Conservation (phyloP, 2,888 invertebrate species). For the Ennomos quercinarius region DNA sequence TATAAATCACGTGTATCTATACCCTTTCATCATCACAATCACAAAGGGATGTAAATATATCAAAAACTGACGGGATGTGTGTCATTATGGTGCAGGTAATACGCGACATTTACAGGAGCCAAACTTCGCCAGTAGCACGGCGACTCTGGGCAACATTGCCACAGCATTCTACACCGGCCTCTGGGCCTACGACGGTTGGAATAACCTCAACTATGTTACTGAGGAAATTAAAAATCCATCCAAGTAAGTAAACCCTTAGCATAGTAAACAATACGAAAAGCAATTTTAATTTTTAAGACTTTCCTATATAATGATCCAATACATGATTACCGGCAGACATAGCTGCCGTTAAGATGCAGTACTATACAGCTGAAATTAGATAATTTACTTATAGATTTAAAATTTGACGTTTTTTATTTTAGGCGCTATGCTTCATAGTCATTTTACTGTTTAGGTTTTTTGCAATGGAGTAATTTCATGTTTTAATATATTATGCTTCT, state of each 20-base stretch:
- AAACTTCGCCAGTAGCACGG: slow-evolving; percentile 90
- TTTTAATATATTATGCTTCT: too few relatives aligned
- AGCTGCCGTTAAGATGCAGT: too few relatives aligned
- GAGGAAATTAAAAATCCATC: slow-evolving; percentile 99
- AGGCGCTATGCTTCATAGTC: too few relatives aligned
- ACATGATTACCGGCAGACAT: too few relatives aligned
- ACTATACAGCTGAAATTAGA: too few relatives aligned
- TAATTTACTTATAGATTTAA: too few relatives aligned
- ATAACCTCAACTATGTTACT: slow-evolving; percentile 99
- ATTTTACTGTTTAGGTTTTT: too few relatives aligned
- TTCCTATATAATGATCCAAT: too few relatives aligned
- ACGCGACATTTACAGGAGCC: slow-evolving; percentile 93
- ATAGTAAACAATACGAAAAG: too few relatives aligned
- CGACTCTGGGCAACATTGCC: slow-evolving; percentile 93
- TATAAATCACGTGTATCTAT: slow-evolving; percentile 5
- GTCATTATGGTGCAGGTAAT: slow-evolving; percentile 89
- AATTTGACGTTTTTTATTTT: too few relatives aligned
- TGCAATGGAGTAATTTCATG: too few relatives aligned
- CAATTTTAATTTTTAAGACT: too few relatives aligned
- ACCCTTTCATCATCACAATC: slow-evolving; percentile 38
- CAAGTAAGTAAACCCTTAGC: slow-evolving; percentile 87
- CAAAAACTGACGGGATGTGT: slow-evolving; percentile 79
- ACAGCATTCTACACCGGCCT: slow-evolving; percentile 97
- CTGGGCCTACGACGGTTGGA: slow-evolving; percentile 99
- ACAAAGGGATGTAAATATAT: slow-evolving; percentile 68